Conservation (phyloP, 2,113 vertebrate genomes). For the Labeo rohita region DNA sequence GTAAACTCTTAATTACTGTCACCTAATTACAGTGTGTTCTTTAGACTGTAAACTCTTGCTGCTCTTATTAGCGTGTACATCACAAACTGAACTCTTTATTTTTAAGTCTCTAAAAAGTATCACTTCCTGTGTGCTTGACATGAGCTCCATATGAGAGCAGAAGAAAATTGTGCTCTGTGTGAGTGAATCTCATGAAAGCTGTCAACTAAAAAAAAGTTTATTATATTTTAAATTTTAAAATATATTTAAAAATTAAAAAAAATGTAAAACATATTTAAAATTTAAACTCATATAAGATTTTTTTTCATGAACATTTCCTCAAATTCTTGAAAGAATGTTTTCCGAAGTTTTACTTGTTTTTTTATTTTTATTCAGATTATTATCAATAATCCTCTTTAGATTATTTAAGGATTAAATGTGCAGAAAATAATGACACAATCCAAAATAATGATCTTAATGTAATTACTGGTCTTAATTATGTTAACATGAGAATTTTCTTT, state of each 20-base stretch:
- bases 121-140: not conserved
- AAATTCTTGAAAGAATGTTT: not conserved
- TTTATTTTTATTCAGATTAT: not conserved
- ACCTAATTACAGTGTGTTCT: constrained; percentile 61
- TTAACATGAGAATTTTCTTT: not conserved
- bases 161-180: not conserved
- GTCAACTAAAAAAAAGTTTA: not conserved
- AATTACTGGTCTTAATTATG: not conserved
- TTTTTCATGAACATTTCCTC: not conserved
- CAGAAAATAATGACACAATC: not conserved
- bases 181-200: not conserved
- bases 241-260: not conserved
- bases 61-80: constrained; percentile 33
- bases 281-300: too few relatives aligned
- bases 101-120: not conserved
- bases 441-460: not conserved
- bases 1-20: constrained; percentile 74
- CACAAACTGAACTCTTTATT: not conserved
- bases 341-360: not conserved
- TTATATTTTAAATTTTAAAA: not conserved
- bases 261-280: not conserved
- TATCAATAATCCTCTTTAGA: not conserved
- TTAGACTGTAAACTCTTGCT: constrained; percentile 20
- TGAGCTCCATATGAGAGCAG: not conserved
- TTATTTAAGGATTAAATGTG: not conserved